phyloP scores from a whole-genome alignment of 2,888 invertebrate genomes.

The Trichopoda pennipes region DNA sequence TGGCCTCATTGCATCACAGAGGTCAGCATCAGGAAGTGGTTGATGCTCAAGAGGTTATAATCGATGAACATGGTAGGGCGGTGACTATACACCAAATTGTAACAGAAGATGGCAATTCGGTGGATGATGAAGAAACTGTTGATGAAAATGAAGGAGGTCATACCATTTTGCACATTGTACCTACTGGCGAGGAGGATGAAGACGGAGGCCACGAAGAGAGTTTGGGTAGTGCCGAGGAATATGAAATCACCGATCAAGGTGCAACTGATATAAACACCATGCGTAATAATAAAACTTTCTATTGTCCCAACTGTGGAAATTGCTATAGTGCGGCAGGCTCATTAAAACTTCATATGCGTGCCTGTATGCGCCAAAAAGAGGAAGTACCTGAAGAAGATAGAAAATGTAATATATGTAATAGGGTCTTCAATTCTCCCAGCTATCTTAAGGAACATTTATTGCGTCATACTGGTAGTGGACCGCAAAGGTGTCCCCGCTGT shows the following conservation, averaged over 20 bases:
- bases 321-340: slow-evolving; percentile 80
- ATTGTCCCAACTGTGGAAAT: slow-evolving; percentile 80
- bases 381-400: slow-evolving; percentile 78
- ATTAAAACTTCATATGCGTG: slow-evolving; percentile 79
- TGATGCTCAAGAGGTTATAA: slow-evolving; percentile 77
- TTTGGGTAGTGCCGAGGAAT: slow-evolving; percentile 59
- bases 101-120: slow-evolving; percentile 72
- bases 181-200: slow-evolving; percentile 66
- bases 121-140: slow-evolving; percentile 75
- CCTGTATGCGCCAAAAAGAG: slow-evolving; percentile 78
- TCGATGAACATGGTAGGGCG: slow-evolving; percentile 77
- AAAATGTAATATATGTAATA: slow-evolving; percentile 79
- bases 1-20: slow-evolving; percentile 75
- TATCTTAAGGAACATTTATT: slow-evolving; percentile 80
- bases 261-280: slow-evolving; percentile 70
- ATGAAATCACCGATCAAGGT: slow-evolving; percentile 71
- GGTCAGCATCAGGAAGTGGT: slow-evolving; percentile 70
- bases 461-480: slow-evolving; percentile 79
- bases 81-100: slow-evolving; percentile 76
- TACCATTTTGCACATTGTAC: slow-evolving; percentile 75
- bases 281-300: slow-evolving; percentile 76
- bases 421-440: slow-evolving; percentile 80
- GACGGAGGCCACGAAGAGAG: slow-evolving; percentile 54
- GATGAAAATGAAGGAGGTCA: slow-evolving; percentile 77
- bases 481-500: slow-evolving; percentile 79